Conservation (phyloP, 2,797 vertebrate genomes). For the Sylvia borin region DNA sequence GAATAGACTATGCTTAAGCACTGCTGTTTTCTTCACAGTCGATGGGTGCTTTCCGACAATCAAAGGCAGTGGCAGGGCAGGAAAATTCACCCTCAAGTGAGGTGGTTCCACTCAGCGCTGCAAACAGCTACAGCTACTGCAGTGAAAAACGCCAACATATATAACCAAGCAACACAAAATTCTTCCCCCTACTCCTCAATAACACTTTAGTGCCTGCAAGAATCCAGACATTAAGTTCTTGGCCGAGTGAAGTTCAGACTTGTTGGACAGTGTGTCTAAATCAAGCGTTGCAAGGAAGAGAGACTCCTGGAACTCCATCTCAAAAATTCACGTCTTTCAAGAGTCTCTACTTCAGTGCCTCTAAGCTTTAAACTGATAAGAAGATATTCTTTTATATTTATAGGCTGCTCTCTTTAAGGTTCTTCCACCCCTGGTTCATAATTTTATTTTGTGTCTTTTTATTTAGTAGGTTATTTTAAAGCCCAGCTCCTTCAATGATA, state of each 20-base stretch:
- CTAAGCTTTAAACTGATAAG: neutral
- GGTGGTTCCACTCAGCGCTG: neutral
- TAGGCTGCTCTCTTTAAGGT: neutral
- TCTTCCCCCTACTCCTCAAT: neutral
- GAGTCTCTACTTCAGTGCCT: neutral
- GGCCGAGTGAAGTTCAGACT: neutral
- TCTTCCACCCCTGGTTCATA: neutral
- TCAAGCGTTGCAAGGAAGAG: neutral
- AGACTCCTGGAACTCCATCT: neutral
- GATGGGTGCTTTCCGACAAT: conserved; percentile 17
- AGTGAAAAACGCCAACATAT: neutral
- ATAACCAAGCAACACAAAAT: conserved; percentile 1
- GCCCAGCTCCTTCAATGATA: neutral
- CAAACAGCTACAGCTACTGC: conserved; percentile 25
- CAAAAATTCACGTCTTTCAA: neutral
- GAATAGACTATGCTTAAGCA: conserved; percentile 51
- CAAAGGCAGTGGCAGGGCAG: conserved; percentile 40
- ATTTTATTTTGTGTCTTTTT: conserved; percentile 3
- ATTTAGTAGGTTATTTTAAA: neutral
- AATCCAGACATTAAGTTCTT: neutral
- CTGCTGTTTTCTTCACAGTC: conserved; percentile 24
- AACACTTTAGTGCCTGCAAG: neutral
- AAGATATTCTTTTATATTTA: neutral
- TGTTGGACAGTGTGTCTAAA: neutral
- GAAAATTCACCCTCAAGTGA: conserved; percentile 37